A percentile compares a stretch with the other conserved stretches of the same genome.
Evolutionary conservation across 1,140 invertebrate genomes (phyloP).

Genomic region (Philaenus spumarius): DNA sequence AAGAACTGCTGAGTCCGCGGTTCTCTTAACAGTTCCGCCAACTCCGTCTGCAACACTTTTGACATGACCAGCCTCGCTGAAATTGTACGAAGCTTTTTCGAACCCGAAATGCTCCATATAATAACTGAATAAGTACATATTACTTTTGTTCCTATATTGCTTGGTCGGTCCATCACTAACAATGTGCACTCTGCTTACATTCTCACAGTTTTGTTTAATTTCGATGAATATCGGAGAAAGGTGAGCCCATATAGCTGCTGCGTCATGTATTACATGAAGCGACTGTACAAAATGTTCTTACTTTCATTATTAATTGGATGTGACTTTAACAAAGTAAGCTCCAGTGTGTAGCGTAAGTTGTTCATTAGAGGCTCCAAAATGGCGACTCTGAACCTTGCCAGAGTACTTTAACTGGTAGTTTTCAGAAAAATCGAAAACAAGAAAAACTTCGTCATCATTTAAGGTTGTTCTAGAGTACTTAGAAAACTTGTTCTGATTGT

Average conservation of each 20-base stretch:
- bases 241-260: constrained; percentile 3
- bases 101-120: background rate
- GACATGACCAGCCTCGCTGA: no score
- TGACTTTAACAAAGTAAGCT: constrained; percentile 1
- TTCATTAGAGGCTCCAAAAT: constrained; percentile 3
- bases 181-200: constrained; percentile 1
- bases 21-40: no score
- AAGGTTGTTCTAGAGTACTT: background rate
- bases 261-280: background rate
- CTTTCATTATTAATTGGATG: background rate
- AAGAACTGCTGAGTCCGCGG: background rate
- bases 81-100: background rate
- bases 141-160: no score
- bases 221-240: background rate
- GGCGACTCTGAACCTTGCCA: background rate
- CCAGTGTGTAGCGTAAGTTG: background rate
- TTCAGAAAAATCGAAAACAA: constrained; percentile 4
- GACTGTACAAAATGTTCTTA: background rate
- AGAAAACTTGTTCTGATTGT: background rate
- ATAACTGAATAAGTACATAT: background rate
- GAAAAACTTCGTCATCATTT: no score
- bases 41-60: no score
- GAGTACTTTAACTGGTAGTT: constrained; percentile 1
- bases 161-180: no score
- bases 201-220: background rate